Evolutionary conservation across 2,888 invertebrate species (phyloP), one percentile per base, ranked within the genome.

Genomic region (Watsonalla binaria): DNA sequence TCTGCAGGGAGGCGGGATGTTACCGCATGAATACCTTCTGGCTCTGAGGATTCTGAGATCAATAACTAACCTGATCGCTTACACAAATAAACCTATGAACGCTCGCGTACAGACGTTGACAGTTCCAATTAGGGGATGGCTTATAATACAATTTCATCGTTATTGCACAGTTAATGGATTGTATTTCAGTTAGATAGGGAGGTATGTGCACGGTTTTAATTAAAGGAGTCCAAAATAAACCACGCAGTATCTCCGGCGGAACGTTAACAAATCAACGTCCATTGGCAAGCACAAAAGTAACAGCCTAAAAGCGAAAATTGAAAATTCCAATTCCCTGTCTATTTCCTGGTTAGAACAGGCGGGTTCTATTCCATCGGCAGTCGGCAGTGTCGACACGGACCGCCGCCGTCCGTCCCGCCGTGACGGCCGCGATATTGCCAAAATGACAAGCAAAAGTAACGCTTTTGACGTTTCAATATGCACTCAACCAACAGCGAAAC

Each of bases 391-490:
- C 24, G 24, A 24, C 24, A 24, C 24, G 24, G 73, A 68, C 71
- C 78, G 76, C 70, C 60, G 68, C 78, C 73, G 84, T 78, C 84
- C 74, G 68, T 84, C 81, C 79, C 80, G 55, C 75, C 72, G 74
- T 85, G 87, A 89, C 89, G 80, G 74, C 77, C 68, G 84, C 83
- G 84, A 87, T 88, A 85, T 87, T 86, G 88, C 82, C 75, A 85
- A 86, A 90, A 90, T 88, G 82, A 86, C 82, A 86, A 82, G 82
- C 75, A 89, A 89, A 90, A 90, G 88, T 86, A 89, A 86, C 78
- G 75, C 74, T 84, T 85, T 82, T 86, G 90, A 90, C 89, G 70
- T 87, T 88, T 83, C 90, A 86, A 89, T 89, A 89, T 89, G 86
- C 88, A 89, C 87, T 89, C 88, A 84, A 80, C 84, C 49, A 80